Percentiles rank a stretch among this genome's conserved stretches.
These are phyloP conservation scores for Poecilia latipinna DNA, from an alignment of 2,113 vertebrate species.

Conservation along the genomic window DNA sequence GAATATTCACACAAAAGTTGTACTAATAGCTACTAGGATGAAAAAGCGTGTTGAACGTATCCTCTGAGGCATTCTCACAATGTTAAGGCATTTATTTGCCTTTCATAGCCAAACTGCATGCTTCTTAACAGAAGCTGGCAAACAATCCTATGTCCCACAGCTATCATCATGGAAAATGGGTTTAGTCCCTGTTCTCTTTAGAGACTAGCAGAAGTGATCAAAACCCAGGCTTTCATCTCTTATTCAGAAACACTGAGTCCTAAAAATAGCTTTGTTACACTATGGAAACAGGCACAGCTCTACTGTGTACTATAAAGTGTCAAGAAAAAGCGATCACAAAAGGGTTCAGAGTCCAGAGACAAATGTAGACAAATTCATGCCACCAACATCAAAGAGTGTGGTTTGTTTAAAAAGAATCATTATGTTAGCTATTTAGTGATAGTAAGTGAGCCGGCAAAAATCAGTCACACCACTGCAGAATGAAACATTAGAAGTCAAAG, in stretches of 20 bases:
- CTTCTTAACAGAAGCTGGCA: conserved; percentile 29
- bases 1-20: conserved; percentile 1
- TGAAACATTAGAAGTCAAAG: not conserved
- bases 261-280: conserved; percentile 62
- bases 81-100: not conserved
- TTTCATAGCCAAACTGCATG: conserved; percentile 3
- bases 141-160: conserved; percentile 15
- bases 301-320: not conserved
- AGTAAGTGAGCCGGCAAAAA: not conserved
- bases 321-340: not conserved
- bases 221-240: conserved; percentile 66
- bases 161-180: conserved; percentile 19
- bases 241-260: conserved; percentile 60
- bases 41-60: not conserved
- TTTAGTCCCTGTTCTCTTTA: conserved; percentile 28
- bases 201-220: conserved; percentile 49
- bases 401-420: not conserved
- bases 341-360: not conserved
- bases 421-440: not conserved
- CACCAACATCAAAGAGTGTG: not conserved
- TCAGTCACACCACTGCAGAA: not conserved
- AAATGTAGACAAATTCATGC: not conserved
- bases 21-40: not conserved
- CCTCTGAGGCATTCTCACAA: not conserved
- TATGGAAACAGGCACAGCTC: conserved; percentile 35